Evolutionary conservation across 2,888 invertebrate species (phyloP).

Genomic region (Crematogaster levior): DNA sequence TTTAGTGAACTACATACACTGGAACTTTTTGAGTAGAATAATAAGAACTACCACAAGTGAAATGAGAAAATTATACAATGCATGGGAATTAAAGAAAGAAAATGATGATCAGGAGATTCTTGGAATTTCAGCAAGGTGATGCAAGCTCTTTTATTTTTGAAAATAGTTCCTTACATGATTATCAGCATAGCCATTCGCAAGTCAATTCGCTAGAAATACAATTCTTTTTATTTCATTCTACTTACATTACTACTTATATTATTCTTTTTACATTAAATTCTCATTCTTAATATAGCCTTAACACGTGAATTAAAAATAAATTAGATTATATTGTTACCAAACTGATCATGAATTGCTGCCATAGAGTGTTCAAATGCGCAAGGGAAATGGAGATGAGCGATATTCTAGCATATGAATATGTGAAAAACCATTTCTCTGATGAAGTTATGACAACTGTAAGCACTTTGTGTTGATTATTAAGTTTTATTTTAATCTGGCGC

Average conservation of each 20-base stretch:
- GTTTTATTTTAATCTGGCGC: neutral
- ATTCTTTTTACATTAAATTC: neutral
- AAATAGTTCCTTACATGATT: neutral
- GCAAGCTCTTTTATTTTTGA: neutral
- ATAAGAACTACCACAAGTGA: slow-evolving; percentile 8
- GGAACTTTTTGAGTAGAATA: slow-evolving; percentile 54
- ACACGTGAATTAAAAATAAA: neutral
- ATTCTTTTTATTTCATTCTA: neutral
- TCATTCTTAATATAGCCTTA: neutral
- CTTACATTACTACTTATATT: no score
- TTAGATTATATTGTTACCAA: neutral
- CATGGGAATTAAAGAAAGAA: neutral
- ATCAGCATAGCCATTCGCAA: neutral
- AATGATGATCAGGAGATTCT: neutral
- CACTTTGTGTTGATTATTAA: neutral
- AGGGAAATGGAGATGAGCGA: neutral
- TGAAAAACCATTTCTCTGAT: slow-evolving; percentile 55
- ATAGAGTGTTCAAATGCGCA: slow-evolving; percentile 38
- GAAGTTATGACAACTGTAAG: slow-evolving; percentile 56
- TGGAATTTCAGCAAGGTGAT: neutral
- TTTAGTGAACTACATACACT: slow-evolving; percentile 68
- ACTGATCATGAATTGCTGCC: neutral
- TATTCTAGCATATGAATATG: slow-evolving; percentile 60
- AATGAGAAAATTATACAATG: slow-evolving; percentile 25
- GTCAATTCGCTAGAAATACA: neutral